phyloP scores from a whole-genome alignment of 2,888 invertebrate genomes.

The Pyrgus malvae region DNA sequence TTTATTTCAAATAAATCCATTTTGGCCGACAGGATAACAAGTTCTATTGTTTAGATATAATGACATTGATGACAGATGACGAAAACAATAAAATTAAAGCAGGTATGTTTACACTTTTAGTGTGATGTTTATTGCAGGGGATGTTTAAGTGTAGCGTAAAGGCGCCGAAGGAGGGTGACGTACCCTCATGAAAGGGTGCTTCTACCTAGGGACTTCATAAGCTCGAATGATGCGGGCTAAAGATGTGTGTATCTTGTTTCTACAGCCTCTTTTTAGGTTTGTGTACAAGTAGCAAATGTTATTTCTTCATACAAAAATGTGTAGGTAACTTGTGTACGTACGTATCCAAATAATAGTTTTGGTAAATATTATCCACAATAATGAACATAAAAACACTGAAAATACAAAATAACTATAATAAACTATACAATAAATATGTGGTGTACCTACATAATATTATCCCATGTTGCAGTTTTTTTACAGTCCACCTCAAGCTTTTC shows the following conservation, averaged over 20 bases:
- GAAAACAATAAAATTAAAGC: constrained; percentile 21
- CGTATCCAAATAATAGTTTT: no score
- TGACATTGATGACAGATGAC: constrained; percentile 13
- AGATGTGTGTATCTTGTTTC: constrained; percentile 15
- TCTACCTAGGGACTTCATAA: constrained; percentile 24
- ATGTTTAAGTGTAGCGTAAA: constrained; percentile 17
- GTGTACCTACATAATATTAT: no score
- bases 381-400: no score
- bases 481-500: no score
- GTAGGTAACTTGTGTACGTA: no score
- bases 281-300: constrained; percentile 4
- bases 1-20: neutral
- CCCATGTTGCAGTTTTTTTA: no score
- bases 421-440: no score
- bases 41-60: neutral
- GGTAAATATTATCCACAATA: neutral
- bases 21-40: neutral
- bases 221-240: constrained; percentile 20
- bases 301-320: neutral
- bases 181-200: constrained; percentile 23
- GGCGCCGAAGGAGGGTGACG: constrained; percentile 22
- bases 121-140: constrained; percentile 23
- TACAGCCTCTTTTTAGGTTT: constrained; percentile 2
- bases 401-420: no score
- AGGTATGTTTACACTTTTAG: constrained; percentile 22